A percentile compares a stretch with the other conserved stretches of the same genome.
phyloP scores from a whole-genome alignment of 2,797 vertebrate genomes.

The Acridotheres tristis region DNA sequence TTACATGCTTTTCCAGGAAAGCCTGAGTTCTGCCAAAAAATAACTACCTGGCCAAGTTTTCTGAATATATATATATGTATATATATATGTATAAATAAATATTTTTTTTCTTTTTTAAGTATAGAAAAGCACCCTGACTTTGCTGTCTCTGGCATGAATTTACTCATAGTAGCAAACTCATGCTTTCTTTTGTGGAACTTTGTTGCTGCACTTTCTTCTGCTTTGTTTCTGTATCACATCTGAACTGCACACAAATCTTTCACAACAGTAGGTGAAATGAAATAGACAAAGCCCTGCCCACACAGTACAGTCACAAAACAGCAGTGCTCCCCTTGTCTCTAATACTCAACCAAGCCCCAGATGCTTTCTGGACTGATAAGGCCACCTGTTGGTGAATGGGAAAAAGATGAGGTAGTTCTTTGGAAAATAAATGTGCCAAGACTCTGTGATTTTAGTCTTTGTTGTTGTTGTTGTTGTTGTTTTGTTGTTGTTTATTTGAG shows the following conservation, averaged over 20 bases:
- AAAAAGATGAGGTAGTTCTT: conserved; percentile 37
- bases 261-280: conserved; percentile 28
- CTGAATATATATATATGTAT: neutral
- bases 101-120: neutral
- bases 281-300: neutral
- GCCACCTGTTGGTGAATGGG: conserved; percentile 15
- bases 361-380: neutral
- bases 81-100: no score
- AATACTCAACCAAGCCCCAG: neutral
- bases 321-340: neutral
- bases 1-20: conserved; percentile 18
- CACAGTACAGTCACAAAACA: neutral
- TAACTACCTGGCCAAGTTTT: neutral
- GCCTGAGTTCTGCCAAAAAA: conserved; percentile 1
- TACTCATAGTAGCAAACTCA: neutral
- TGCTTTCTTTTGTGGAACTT: conserved; percentile 34
- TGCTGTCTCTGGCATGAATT: neutral
- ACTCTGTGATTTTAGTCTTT: neutral
- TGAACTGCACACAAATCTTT: conserved; percentile 23
- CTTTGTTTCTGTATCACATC: conserved; percentile 37
- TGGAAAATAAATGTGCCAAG: conserved; percentile 28
- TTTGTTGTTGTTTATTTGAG: no score
- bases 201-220: conserved; percentile 26
- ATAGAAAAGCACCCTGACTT: neutral
- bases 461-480: no score